These are phyloP conservation scores for Drosophila repletoides DNA, from an alignment of 1,140 invertebrate species.

Conservation along the genomic window DNA sequence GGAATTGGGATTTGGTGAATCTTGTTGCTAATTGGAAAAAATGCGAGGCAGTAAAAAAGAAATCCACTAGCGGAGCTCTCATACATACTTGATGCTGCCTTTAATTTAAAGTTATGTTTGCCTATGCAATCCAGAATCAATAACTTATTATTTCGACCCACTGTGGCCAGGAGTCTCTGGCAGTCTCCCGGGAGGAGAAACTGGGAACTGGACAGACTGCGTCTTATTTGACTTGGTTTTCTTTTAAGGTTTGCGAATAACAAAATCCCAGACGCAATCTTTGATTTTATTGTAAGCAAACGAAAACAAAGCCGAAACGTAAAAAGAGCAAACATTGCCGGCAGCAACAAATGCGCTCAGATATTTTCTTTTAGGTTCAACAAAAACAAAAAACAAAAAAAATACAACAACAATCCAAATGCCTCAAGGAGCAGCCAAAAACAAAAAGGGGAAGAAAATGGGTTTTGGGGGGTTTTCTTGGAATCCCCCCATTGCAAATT, in stretches of 20 bases:
- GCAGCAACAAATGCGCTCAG: conserved; percentile 56
- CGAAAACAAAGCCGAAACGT: conserved; percentile 42
- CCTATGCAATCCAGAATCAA: conserved; percentile 39
- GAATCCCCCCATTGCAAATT: conserved; percentile 11
- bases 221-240: conserved; percentile 44
- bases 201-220: conserved; percentile 7
- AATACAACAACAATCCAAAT: conserved; percentile 5
- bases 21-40: conserved; percentile 35
- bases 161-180: too few relatives aligned
- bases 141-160: conserved; percentile 41
- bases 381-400: conserved; percentile 39
- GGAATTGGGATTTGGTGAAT: conserved; percentile 22
- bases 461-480: background rate
- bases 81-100: conserved; percentile 24
- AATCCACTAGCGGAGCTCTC: background rate
- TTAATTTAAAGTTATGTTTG: conserved; percentile 40
- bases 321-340: conserved; percentile 42
- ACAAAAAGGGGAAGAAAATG: background rate
- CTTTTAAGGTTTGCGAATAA: conserved; percentile 45
- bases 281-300: conserved; percentile 54
- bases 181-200: conserved; percentile 7
- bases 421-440: conserved; percentile 23
- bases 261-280: conserved; percentile 55
- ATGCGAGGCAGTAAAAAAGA: conserved; percentile 13
- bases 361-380: conserved; percentile 52